Evolutionary conservation across 2,113 vertebrate species (phyloP).

Genomic region (Anser cygnoides): DNA sequence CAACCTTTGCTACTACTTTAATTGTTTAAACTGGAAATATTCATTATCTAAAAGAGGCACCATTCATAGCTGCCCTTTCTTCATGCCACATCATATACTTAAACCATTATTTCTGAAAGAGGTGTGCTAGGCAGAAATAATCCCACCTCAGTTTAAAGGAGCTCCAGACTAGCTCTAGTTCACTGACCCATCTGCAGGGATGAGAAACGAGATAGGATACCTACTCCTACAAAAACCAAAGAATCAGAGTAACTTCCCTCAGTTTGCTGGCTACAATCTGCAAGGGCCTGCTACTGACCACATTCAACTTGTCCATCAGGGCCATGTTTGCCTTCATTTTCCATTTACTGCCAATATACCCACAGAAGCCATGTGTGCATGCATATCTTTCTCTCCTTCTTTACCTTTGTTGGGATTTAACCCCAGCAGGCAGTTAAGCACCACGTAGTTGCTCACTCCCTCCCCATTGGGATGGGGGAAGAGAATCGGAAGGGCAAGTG

Average conservation of each 20-base stretch:
- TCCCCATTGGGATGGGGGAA: background rate
- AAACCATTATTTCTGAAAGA: background rate
- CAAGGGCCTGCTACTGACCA: background rate
- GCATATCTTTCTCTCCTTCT: background rate
- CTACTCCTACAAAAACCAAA: background rate
- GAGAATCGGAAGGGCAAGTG: background rate
- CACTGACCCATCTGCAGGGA: background rate
- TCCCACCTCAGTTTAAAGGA: background rate
- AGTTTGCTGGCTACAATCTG: background rate
- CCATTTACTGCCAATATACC: background rate
- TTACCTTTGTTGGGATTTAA: background rate
- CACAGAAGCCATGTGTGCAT: rapidly evolving
- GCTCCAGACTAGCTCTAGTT: background rate
- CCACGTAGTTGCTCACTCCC: background rate
- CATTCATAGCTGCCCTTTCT: background rate
- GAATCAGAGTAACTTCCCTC: background rate
- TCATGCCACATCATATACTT: background rate
- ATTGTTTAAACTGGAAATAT: background rate
- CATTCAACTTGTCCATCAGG: background rate
- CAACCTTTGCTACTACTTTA: background rate
- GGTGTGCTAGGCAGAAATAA: too few species aligned
- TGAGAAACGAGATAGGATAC: background rate
- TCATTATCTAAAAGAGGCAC: background rate
- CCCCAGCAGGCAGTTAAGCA: background rate
- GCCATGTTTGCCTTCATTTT: background rate